A percentile compares a stretch with the other conserved stretches of the same genome.
These are phyloP conservation scores for Ennomos quercinarius DNA, from an alignment of 2,888 invertebrate genomes.

Conservation along the genomic window DNA sequence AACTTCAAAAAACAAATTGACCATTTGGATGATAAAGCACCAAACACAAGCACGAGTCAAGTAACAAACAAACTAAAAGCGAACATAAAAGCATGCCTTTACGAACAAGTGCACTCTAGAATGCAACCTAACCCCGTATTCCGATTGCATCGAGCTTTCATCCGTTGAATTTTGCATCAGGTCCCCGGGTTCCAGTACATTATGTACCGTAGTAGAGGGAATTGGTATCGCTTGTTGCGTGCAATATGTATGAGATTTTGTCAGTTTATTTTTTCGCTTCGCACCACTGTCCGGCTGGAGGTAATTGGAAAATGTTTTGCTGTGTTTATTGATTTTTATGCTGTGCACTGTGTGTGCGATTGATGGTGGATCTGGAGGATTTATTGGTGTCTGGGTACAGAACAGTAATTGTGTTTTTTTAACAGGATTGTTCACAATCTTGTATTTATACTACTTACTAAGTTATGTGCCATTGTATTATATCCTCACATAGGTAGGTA, in stretches of 20 bases:
- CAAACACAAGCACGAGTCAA: constrained; percentile 22
- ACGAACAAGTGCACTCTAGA: constrained; percentile 57
- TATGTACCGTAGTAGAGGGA: constrained; percentile 66
- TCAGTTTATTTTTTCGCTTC: constrained; percentile 71
- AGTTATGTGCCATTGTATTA: not conserved
- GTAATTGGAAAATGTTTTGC: constrained; percentile 74
- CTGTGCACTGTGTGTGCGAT: not conserved
- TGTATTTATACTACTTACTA: no score
- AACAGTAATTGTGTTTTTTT: not conserved
- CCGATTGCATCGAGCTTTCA: constrained; percentile 80
- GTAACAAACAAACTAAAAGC: constrained; percentile 55
- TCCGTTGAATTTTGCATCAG: constrained; percentile 77
- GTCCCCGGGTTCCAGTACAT: constrained; percentile 53
- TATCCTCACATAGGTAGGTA: no score
- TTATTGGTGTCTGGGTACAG: constrained; percentile 9
- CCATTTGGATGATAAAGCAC: constrained; percentile 1
- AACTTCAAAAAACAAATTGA: not conserved
- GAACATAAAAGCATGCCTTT: constrained; percentile 57
- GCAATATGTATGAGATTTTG: constrained; percentile 80
- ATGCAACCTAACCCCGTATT: constrained; percentile 68
- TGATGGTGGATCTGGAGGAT: constrained; percentile 7
- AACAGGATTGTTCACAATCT: not conserved
- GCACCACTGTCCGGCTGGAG: constrained; percentile 60
- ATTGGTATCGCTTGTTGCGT: constrained; percentile 77
- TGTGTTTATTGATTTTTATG: constrained; percentile 42